These are phyloP conservation scores for Notechis scutatus DNA, from an alignment of 2,113 vertebrate species.

Conservation along the genomic window DNA sequence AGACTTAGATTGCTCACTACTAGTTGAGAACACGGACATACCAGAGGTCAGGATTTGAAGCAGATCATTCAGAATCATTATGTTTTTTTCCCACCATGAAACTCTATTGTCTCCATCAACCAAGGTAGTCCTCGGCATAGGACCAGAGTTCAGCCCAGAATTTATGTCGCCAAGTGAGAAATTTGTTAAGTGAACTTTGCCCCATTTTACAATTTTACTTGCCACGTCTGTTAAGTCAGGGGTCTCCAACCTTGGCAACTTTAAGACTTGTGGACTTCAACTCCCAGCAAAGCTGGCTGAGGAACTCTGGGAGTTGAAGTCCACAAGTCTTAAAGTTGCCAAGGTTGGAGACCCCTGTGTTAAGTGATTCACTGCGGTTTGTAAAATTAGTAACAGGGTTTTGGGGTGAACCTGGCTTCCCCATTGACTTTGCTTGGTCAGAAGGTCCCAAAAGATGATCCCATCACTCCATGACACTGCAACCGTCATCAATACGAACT, in stretches of 20 bases:
- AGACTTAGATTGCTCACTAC: constrained; percentile 23
- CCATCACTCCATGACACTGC: background rate
- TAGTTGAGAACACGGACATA: constrained; percentile 4
- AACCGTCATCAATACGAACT: background rate
- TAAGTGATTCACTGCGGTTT: background rate
- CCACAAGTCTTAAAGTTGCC: too few species aligned
- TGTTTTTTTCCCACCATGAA: constrained; percentile 21
- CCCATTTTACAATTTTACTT: background rate
- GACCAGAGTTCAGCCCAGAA: background rate
- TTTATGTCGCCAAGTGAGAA: background rate
- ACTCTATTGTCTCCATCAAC: background rate
- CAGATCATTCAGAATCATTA: constrained; percentile 5
- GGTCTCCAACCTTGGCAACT: too few species aligned
- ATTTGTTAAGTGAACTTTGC: background rate
- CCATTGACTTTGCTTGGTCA: background rate
- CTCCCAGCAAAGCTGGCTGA: too few species aligned
- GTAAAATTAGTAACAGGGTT: background rate
- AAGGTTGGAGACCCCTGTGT: too few species aligned
- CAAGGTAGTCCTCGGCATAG: background rate
- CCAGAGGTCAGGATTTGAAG: constrained; percentile 14
- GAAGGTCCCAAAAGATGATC: background rate
- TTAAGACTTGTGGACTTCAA: too few species aligned
- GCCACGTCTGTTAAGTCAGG: background rate
- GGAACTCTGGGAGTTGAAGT: too few species aligned
- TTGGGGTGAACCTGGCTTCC: background rate